phyloP scores from a whole-genome alignment of 2,113 vertebrate species.

The Diphyllodes magnificus region DNA sequence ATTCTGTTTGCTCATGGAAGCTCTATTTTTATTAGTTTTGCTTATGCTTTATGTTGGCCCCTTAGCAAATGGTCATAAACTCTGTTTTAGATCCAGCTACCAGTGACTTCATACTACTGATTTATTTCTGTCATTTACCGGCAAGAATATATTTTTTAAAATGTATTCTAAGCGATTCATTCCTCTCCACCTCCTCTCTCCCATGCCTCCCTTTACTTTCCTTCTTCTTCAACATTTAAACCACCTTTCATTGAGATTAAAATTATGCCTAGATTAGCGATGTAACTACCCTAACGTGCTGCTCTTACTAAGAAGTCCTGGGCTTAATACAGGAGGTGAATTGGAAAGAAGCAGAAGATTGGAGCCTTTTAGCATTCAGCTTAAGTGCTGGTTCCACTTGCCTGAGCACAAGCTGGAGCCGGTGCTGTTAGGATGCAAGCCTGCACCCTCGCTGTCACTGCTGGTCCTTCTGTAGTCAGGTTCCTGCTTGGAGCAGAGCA shows the following conservation, averaged over 20 bases:
- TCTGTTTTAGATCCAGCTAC: conserved; percentile 35
- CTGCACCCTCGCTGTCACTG: conserved; percentile 61
- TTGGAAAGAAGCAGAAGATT: conserved; percentile 30
- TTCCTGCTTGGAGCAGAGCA: conserved; percentile 68
- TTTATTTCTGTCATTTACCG: conserved; percentile 56
- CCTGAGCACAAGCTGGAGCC: conserved; percentile 68
- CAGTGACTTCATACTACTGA: conserved; percentile 38
- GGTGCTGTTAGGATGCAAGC: conserved; percentile 67
- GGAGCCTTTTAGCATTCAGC: conserved; percentile 66
- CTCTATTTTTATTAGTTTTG: conserved; percentile 40
- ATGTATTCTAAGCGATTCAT: conserved; percentile 5
- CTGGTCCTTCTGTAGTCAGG: conserved; percentile 53
- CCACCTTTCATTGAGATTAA: conserved; percentile 28
- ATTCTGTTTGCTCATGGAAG: neutral
- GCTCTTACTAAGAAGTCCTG: conserved; percentile 38
- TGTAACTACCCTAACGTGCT: conserved; percentile 41
- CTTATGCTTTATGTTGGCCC: conserved; percentile 32
- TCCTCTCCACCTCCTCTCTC: neutral
- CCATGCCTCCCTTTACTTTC: neutral
- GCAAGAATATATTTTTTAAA: conserved; percentile 29
- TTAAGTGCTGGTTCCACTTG: conserved; percentile 66
- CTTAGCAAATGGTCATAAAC: conserved; percentile 44
- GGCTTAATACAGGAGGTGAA: conserved; percentile 48
- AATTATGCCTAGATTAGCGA: conserved; percentile 29
- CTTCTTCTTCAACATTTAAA: neutral